These are phyloP conservation scores for Astyanax mexicanus DNA, from an alignment of 2,797 vertebrate genomes.

Conservation along the genomic window DNA sequence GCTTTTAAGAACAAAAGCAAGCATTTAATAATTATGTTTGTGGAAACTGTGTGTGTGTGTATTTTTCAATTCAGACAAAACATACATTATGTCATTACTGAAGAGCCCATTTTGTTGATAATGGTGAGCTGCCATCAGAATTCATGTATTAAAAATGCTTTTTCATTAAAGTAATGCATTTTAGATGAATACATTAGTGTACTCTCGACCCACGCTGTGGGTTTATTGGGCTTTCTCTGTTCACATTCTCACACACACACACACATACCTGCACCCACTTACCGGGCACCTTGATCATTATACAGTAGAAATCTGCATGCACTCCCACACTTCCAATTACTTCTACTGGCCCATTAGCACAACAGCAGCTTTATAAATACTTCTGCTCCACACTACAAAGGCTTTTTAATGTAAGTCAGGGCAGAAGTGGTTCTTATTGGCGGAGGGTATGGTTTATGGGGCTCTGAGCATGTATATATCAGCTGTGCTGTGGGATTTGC, in stretches of 20 bases:
- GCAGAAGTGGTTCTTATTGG: neutral
- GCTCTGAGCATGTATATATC: slow-evolving; percentile 35
- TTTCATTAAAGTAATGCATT: slow-evolving; percentile 6
- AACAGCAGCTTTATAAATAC: slow-evolving; percentile 28
- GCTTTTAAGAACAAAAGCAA: neutral
- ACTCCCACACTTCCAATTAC: slow-evolving; percentile 24
- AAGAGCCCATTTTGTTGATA: neutral
- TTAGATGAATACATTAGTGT: slow-evolving; percentile 19
- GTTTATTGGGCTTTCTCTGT: slow-evolving; percentile 3
- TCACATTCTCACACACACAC: neutral
- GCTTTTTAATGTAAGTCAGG: slow-evolving; percentile 37
- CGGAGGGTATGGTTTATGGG: slow-evolving; percentile 37
- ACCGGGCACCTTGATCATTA: slow-evolving; percentile 21
- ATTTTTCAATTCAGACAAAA: neutral
- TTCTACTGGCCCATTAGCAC: slow-evolving; percentile 15
- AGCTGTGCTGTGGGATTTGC: slow-evolving; percentile 21
- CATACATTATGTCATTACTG: neutral
- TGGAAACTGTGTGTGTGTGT: neutral
- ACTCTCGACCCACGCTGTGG: neutral
- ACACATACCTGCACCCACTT: neutral
- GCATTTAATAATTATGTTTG: neutral
- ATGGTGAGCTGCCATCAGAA: neutral
- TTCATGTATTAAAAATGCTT: slow-evolving; percentile 1
- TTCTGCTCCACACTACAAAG: slow-evolving; percentile 16
- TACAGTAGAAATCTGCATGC: slow-evolving; percentile 6